Evolutionary conservation across 1,140 invertebrate species (phyloP), one percentile per base, ranked within the genome.

Genomic region (Calycopis cecrops): DNA sequence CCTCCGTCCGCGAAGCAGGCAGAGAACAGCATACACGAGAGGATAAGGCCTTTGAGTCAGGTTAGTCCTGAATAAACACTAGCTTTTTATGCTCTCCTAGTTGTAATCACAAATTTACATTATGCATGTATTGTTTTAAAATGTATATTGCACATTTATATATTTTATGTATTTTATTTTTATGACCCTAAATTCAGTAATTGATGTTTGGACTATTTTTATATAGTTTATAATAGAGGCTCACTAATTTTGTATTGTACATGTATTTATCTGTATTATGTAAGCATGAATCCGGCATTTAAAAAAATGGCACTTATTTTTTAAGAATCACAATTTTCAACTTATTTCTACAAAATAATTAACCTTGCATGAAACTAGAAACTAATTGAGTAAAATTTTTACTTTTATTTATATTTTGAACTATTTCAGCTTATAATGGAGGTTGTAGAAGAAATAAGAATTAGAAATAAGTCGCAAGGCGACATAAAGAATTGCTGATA

Each of bases 1-100:
- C 97, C 97, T 6, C 97, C 97, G 0, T 95, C 95, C n/a, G 95
- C 96, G 6, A 90, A 92, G 63, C 95, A 96, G 66, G 97, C 97
- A 0, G 94, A 96, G 81, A 92, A 92, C 71, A 94, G 94, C 63
- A 98, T 98, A 67, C 94, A 97, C 71, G 94, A 96, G 72, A 91
- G 95, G 77, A 98, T 98, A 64, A 91, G 95, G 68, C 95, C 96
- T 14, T 85, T 96, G 10, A 96, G 94, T 87, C 94, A 96, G 92
- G 95, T 97, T 76, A 88, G 87, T 88, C 73, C 75, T 76, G 73
- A 53, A 28, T 34, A 6, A 53, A 51, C 18, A 38, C 42, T 52
- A 16, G 28, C 48, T 35, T 51, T 55, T 33, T 47, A 33, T 16
- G 33, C 12, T 10, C 37, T 37, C 21, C 37, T 14, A 35, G 9